Base-by-base conservation (phyloP, 64 coral and sea anemone genomes). In the Stichodactyla helianthus region DNA sequence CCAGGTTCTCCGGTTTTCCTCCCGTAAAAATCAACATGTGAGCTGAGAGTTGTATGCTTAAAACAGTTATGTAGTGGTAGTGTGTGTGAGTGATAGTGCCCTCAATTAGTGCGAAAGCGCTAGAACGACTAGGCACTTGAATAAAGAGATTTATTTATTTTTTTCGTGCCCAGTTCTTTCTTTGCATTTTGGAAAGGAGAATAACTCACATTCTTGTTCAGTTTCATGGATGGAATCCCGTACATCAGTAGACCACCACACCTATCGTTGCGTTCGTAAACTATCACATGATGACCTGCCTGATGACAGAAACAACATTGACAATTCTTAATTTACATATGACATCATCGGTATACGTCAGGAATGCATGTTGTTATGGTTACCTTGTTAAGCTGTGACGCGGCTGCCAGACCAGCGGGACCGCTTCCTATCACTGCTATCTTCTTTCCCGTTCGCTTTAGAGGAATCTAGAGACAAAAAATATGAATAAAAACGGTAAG, bases 191-290 rank as follows among this genome's bases (percentile, higher is more conserved):
- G 15, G 7, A 25, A 13, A 78, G 10, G 18, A 16, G 19, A 50
- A 56, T 77, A 55, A 82, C 89, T 85, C 5, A 94, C 95, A 84
- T 94, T 89, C 27, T 98, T 98, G 16, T 89, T 86, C 53, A 98
- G 92, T 85, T 94, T 98, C 95, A 98, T 98, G 7, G 95, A 94
- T 26, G 95, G 95, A 22, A 98, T 94, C 14, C 95, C 95, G 50
- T 98, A 98, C 95, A 94, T 98, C 14, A 98, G 86, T 20, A 98
- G 84, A 35, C 95, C 95, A 14, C 95, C 95, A 55, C 89, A 98
- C 35, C 92, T 87, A 71, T 98, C 92, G 64, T 94, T 98, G 22
- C 90, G 91, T 58, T 98, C 95, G 77, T 92, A 98, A 0, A 98
- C 95, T 12, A 92, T 98, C 12, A 98, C 95, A 53, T 86, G 62